phyloP scores from a whole-genome alignment of 2,888 invertebrate genomes.

The Phanerotoma sp. region DNA sequence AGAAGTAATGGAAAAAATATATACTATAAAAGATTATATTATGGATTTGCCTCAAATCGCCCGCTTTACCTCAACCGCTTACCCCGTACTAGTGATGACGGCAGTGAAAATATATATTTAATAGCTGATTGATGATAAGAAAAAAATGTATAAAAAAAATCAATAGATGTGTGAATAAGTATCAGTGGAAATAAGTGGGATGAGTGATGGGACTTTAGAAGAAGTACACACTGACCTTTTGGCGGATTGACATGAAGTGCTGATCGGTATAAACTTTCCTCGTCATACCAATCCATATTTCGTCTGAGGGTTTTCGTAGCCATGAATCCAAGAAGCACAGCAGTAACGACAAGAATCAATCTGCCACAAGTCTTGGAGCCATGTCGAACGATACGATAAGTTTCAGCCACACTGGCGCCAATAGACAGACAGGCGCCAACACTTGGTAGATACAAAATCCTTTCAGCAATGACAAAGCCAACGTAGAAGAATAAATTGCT shows the following conservation, averaged over 20 bases:
- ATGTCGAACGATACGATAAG: constrained; percentile 47
- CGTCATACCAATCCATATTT: constrained; percentile 90
- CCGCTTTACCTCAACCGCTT: too few species aligned
- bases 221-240: constrained; percentile 73
- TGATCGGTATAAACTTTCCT: constrained; percentile 89
- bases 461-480: constrained; percentile 96
- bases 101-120: too few species aligned
- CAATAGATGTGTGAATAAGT: too few species aligned
- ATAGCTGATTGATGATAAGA: too few species aligned
- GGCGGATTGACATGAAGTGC: constrained; percentile 93
- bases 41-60: too few species aligned
- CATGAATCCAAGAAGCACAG: constrained; percentile 69
- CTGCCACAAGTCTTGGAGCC: constrained; percentile 55
- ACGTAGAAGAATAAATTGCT: constrained; percentile 97
- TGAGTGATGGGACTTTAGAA: too few species aligned
- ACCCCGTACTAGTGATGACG: too few species aligned
- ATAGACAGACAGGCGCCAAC: constrained; percentile 91
- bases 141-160: too few species aligned
- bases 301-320: constrained; percentile 73
- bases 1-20: too few species aligned
- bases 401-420: constrained; percentile 63
- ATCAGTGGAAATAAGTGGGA: neutral
- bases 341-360: constrained; percentile 56
- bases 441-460: constrained; percentile 93
- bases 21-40: too few species aligned